Base-by-base conservation (phyloP, 2,113 vertebrate genomes). In the Potamarius usumacintae region DNA sequence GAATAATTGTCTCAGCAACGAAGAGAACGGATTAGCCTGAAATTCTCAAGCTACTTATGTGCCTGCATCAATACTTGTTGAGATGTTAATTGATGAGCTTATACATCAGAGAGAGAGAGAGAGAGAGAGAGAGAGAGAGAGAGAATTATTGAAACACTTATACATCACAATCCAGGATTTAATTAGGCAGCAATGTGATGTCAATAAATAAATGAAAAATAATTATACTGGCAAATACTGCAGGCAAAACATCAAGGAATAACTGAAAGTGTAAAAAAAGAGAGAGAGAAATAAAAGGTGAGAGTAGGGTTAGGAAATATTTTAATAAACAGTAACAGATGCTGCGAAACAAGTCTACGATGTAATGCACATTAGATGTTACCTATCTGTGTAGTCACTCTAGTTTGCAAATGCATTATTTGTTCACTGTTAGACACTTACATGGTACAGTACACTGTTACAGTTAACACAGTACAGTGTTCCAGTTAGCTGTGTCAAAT, bases 101-200 rank as follows among this genome's bases (percentile, higher is more conserved):
- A 52, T 77, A 76, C 72, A 76, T 52, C 9, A 25, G 22, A 76
- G 42, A 76, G 72, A 25, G 20, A 42, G 69, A 69, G 58, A 86
- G 55, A 67, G 89, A 27, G n/a, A 11, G 9, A n/a, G 62, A 55
- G 42, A 77, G 60, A 65, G n/a, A 30, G n/a, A 69, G 1, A 34
- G 27, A 71, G 87, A 79, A 48, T 60, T 27, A 87, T 42, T 25
- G 25, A 77, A 77, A 67, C 7, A 85, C 74, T 48, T 71, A 58
- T 71, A 52, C 52, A 67, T 25, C 58, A 42, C 50, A 62, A 34
- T 85, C 78, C 82, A 82, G 83, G 76, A 53, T 89, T 85, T 82
- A 89, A 89, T 90, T 88, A 87, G 86, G 67, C 78, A 53, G 87
- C 67, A 86, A 84, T 82, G 79, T 78, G 55, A 85, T 86, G 83